A percentile compares a stretch with the other conserved stretches of the same genome.
These are phyloP conservation scores for Eupithecia vulgata DNA, from an alignment of 2,888 invertebrate genomes.

Conservation along the genomic window DNA sequence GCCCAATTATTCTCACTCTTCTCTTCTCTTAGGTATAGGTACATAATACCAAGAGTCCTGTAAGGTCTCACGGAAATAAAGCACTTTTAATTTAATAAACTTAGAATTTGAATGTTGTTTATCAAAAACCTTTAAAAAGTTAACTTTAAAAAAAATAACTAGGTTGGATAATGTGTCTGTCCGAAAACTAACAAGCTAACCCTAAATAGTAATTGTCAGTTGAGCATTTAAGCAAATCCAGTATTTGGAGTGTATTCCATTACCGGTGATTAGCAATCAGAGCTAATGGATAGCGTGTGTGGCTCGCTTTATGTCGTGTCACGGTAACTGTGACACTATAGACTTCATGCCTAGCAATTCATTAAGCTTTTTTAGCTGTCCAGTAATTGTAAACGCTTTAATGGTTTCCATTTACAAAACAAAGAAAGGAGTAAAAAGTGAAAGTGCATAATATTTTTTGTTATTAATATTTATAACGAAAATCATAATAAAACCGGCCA, in stretches of 20 bases:
- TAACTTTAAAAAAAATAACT: background rate
- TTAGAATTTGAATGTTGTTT: too few species aligned
- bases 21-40: too few species aligned
- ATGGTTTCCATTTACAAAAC: background rate
- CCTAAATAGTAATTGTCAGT: conserved; percentile 19
- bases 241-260: conserved; percentile 50
- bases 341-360: conserved; percentile 40
- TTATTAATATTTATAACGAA: too few species aligned
- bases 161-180: background rate
- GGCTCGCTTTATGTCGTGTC: conserved; percentile 53
- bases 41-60: too few species aligned
- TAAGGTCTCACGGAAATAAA: too few species aligned
- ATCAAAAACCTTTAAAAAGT: conserved; percentile 9
- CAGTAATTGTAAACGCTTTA: conserved; percentile 13
- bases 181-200: background rate
- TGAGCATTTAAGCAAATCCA: conserved; percentile 17
- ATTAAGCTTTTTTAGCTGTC: conserved; percentile 30
- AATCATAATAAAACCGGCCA: too few species aligned
- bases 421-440: background rate
- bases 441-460: background rate
- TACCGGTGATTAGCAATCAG: conserved; percentile 66
- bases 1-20: too few species aligned
- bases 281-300: conserved; percentile 60
- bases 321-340: conserved; percentile 45
- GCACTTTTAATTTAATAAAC: too few species aligned